A percentile compares a stretch with the other conserved stretches of the same genome.
Evolutionary conservation across 1,140 invertebrate genomes (phyloP).

Genomic region (Wasmannia auropunctata): DNA sequence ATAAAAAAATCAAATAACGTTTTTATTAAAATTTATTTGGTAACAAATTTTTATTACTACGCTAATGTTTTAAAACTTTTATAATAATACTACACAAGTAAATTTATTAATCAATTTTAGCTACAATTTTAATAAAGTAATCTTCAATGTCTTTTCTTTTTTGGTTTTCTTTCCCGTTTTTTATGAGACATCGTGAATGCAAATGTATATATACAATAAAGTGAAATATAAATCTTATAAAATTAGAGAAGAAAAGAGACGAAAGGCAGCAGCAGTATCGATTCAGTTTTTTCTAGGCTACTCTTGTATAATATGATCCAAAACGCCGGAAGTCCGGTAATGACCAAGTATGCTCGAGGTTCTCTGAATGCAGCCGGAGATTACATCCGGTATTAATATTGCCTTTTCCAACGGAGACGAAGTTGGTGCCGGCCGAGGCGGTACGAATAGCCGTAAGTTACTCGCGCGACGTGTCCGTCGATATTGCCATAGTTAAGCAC

Average conservation of each 20-base stretch:
- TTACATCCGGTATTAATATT: conserved; percentile 72
- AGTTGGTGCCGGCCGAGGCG: conserved; percentile 58
- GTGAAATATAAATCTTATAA: not conserved
- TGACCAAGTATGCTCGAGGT: conserved; percentile 25
- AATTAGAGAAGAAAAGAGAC: not conserved
- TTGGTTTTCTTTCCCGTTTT: no score
- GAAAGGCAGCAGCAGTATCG: not conserved
- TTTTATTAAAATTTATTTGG: not conserved
- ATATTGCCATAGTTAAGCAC: conserved; percentile 71
- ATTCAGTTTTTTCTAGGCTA: conserved; percentile 8
- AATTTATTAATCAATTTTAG: not conserved
- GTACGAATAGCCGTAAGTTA: conserved; percentile 70
- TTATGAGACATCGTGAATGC: not conserved
- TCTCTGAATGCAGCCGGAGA: conserved; percentile 63
- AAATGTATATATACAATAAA: not conserved
- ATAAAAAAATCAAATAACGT: not conserved
- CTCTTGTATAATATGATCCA: conserved; percentile 1
- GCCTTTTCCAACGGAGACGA: conserved; percentile 62
- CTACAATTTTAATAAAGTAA: not conserved
- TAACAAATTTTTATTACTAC: not conserved
- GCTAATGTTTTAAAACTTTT: not conserved
- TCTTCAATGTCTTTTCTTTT: not conserved
- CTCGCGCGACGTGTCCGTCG: conserved; percentile 66
- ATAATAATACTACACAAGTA: not conserved
- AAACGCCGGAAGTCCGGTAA: conserved; percentile 41